Conservation (phyloP, 92 coral and sea anemone genomes). For the Umimayanthus kanabou region DNA sequence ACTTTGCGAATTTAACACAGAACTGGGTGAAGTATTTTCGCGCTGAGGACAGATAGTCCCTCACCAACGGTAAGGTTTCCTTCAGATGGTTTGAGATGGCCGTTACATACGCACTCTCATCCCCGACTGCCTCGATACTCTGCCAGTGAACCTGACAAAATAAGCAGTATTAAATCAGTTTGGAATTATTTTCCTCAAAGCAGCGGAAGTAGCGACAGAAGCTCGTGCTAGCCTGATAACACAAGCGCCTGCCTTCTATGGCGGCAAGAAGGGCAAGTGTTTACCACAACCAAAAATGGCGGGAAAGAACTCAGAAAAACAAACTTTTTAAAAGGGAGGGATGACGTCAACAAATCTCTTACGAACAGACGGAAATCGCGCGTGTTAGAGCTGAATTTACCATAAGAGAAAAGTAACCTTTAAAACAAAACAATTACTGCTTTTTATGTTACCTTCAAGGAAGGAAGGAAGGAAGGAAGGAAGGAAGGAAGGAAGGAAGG, state of each 20-base stretch:
- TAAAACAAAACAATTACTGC: too few relatives aligned
- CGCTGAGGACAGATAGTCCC: slow-evolving; percentile 94
- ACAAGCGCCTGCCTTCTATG: neutral
- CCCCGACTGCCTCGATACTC: slow-evolving; percentile 97
- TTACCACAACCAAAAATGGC: neutral
- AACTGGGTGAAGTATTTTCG: slow-evolving; percentile 98
- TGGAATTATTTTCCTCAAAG: neutral
- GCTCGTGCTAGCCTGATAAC: neutral
- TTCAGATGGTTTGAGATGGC: slow-evolving; percentile 96
- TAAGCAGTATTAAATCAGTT: neutral
- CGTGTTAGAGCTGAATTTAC: too few relatives aligned
- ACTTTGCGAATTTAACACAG: slow-evolving; percentile 98
- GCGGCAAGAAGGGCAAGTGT: neutral
- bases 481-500: neutral
- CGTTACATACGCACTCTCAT: slow-evolving; percentile 94
- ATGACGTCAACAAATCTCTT: too few relatives aligned
- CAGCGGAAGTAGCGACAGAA: neutral
- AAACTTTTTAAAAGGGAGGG: neutral
- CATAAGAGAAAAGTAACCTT: too few relatives aligned
- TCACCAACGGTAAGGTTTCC: slow-evolving; percentile 81
- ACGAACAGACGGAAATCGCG: too few relatives aligned
- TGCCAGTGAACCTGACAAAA: slow-evolving; percentile 95
- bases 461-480: too few relatives aligned
- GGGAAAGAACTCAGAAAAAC: neutral
- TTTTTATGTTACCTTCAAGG: too few relatives aligned